phyloP scores from a whole-genome alignment of 92 coral and sea anemone genomes.

The Palythoa heliodiscus region DNA sequence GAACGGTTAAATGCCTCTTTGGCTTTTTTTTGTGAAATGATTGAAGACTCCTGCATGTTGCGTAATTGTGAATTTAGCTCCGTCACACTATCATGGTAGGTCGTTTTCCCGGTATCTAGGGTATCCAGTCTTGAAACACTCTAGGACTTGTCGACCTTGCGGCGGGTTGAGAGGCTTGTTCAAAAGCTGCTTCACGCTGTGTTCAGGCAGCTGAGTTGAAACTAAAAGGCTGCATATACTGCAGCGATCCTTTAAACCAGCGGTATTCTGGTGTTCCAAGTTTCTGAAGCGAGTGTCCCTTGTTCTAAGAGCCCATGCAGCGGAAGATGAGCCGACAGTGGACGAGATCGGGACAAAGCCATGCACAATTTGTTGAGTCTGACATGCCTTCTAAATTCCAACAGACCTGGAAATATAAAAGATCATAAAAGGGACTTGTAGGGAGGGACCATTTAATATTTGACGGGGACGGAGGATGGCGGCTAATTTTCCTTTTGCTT shows the following conservation, averaged over 20 bases:
- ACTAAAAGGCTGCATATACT: not conserved
- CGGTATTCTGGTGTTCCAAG: constrained; percentile 7
- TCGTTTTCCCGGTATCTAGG: not conserved
- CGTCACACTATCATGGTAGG: not conserved
- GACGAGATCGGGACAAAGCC: not conserved
- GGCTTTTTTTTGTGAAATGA: not conserved
- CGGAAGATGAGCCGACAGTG: not conserved
- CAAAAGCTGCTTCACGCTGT: not conserved
- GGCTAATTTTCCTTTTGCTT: too few relatives aligned
- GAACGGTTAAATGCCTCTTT: not conserved
- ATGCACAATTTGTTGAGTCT: too few relatives aligned
- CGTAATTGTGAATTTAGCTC: not conserved
- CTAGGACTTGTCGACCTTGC: too few relatives aligned
- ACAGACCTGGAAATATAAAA: too few relatives aligned
- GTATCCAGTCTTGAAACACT: too few relatives aligned
- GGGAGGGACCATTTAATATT: too few relatives aligned
- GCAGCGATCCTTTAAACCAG: constrained; percentile 14
- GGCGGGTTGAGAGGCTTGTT: not conserved
- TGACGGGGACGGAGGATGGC: too few relatives aligned
- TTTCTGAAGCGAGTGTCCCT: not conserved
- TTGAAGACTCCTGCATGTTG: not conserved
- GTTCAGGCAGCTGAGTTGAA: not conserved
- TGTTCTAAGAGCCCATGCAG: not conserved
- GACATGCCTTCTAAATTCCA: too few relatives aligned
- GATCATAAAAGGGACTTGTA: too few relatives aligned